Evolutionary conservation across 2,888 invertebrate genomes (phyloP).

Genomic region (Cacoxenus indagator): DNA sequence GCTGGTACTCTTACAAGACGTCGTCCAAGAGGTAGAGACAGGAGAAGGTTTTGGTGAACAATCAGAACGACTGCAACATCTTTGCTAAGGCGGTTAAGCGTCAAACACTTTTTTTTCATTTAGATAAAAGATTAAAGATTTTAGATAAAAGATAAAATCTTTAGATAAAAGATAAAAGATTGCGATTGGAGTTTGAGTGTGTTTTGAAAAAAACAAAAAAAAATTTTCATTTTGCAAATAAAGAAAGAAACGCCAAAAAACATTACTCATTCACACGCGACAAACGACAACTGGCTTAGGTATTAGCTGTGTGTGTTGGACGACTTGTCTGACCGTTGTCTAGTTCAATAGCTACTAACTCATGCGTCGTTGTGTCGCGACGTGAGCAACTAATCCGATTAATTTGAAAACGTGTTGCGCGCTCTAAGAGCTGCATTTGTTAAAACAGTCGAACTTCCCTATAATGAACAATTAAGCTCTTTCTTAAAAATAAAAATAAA

Average conservation of each 20-base stretch:
- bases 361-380: not conserved
- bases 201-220: not conserved
- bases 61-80: not conserved
- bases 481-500: too few relatives aligned
- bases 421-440: conserved; percentile 31
- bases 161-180: too few relatives aligned
- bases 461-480: too few relatives aligned
- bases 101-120: too few relatives aligned
- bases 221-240: not conserved
- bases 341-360: not conserved
- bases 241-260: not conserved
- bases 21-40: not conserved
- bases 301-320: not conserved
- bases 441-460: too few relatives aligned
- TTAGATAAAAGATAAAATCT: too few relatives aligned
- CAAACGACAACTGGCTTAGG: not conserved
- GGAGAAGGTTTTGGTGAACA: not conserved
- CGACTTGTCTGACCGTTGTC: not conserved
- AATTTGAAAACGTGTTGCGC: conserved; percentile 57
- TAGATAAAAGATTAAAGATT: too few relatives aligned
- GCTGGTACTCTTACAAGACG: not conserved
- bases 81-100: too few relatives aligned
- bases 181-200: too few relatives aligned
- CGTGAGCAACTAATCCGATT: conserved; percentile 48
- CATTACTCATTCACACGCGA: not conserved